Percentiles rank a stretch among this genome's conserved stretches.
These are phyloP conservation scores for Acheta domesticus DNA, from an alignment of 2,888 invertebrate genomes.

Conservation along the genomic window DNA sequence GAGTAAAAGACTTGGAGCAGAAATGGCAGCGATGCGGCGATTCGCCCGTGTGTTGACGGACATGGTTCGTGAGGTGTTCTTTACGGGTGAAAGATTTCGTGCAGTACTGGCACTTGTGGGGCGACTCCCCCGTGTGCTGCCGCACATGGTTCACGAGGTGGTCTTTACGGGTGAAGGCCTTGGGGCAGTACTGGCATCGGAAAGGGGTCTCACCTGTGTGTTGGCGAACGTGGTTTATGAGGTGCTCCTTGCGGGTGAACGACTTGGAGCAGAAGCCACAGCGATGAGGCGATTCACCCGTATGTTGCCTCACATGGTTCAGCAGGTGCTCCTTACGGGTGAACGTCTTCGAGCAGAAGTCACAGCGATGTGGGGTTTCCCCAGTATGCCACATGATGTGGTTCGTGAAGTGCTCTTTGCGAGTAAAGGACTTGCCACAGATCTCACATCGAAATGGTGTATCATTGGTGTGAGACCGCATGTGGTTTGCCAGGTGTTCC, in stretches of 20 bases:
- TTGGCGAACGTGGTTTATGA: constrained; percentile 44
- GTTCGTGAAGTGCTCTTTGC: constrained; percentile 87
- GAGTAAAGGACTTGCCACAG: constrained; percentile 69
- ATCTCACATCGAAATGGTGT: constrained; percentile 44
- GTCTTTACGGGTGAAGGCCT: constrained; percentile 82
- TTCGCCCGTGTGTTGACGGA: constrained; percentile 83
- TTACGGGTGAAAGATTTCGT: constrained; percentile 51
- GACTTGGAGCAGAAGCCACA: constrained; percentile 42
- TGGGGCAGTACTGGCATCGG: constrained; percentile 80
- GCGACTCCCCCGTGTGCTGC: constrained; percentile 78
- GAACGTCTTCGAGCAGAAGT: constrained; percentile 74
- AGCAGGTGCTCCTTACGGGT: constrained; percentile 70
- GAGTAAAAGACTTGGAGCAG: constrained; percentile 79
- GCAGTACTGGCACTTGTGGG: constrained; percentile 81
- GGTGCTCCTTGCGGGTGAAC: constrained; percentile 43
- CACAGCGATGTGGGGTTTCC: constrained; percentile 73
- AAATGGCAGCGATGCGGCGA: constrained; percentile 82
- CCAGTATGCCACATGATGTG: constrained; percentile 87
- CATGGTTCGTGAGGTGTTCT: constrained; percentile 80
- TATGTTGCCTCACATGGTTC: constrained; percentile 75
- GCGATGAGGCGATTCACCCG: constrained; percentile 45
- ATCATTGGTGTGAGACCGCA: constrained; percentile 44
- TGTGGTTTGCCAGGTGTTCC: constrained; percentile 44
- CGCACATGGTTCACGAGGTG: constrained; percentile 83
- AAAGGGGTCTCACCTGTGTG: constrained; percentile 68